Base-by-base conservation (phyloP, 1,140 invertebrate genomes). In the Saccostrea glomerata region DNA sequence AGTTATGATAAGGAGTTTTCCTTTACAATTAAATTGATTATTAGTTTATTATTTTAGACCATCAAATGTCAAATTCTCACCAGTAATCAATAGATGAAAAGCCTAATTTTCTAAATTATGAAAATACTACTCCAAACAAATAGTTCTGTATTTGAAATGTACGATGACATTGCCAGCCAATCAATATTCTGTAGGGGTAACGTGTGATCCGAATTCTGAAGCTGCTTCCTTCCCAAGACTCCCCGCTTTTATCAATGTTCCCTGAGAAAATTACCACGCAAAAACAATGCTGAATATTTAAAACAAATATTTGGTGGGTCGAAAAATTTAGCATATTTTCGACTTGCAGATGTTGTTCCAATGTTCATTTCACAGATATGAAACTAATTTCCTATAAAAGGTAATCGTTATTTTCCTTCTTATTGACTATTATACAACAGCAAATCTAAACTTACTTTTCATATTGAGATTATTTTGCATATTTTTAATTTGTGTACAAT, bases 231-330 rank as follows among this genome's bases (percentile, higher is more conserved):
- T 77, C 70, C 70, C 70, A 77, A 36, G 70, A 23, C 70, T 36
- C 70, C 25, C 15, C 13, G 30, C 70, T 15, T 77, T 77, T 36
- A 77, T 77, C 70, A 77, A 77, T 77, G 70, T 36, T 77, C 70
- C 70, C 25, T 77, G 70, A 36, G 70, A 77, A 77, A 77, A 30
- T 12, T 77, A 30, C 70, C 70, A 77, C 25, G 30, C 70, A 30
- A 77, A 77, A 77, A 30, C 70, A 25, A 77, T 30, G 70, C 70
- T 5, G 25, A 25, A 77, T 77, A 77, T 30, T 77, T 77, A 30
- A 77, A 77, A 77, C 70, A 77, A 77, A 77, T 77, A 77, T 77
- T 77, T 77, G 70, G 70, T 77, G 70, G 70, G 70, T 77, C 70
- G 70, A 77, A 77, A 77, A 77, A 77, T 77, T 77, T 30, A n/a